Conservation (phyloP, 2,113 vertebrate species). For the Cochlearius cochlearius region DNA sequence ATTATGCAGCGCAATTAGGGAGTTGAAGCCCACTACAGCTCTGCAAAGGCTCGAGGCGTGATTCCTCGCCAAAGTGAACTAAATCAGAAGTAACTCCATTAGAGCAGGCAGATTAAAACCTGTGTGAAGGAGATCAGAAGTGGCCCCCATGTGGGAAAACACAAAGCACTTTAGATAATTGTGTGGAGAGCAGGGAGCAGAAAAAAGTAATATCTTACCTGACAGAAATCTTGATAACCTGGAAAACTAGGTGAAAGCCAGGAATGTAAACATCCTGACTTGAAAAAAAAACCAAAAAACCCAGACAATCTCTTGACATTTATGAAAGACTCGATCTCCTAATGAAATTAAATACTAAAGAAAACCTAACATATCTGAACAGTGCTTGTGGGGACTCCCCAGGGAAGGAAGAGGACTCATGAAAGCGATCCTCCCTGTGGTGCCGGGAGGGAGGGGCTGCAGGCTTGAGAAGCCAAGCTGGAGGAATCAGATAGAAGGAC, state of each 20-base stretch:
- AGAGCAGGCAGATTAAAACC: neutral
- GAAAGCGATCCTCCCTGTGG: neutral
- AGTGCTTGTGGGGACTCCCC: neutral
- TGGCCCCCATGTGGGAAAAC: neutral
- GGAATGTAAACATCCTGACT: neutral
- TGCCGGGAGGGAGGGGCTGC: neutral
- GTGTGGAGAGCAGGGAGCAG: neutral
- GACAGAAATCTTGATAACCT: conserved; percentile 18
- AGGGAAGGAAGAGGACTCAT: neutral
- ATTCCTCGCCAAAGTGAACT: neutral
- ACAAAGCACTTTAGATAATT: conserved; percentile 39
- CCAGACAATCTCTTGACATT: neutral
- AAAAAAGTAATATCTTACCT: conserved; percentile 8
- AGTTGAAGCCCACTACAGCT: neutral
- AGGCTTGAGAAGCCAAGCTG: neutral
- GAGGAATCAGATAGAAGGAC: neutral
- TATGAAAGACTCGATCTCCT: neutral
- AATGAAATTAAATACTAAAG: neutral
- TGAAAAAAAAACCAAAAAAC: neutral
- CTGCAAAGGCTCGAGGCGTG: fast-evolving
- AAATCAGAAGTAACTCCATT: conserved; percentile 9
- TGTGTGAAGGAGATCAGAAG: neutral
- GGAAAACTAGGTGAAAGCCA: neutral
- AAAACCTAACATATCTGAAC: neutral
- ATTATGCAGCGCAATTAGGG: neutral